Conservation (phyloP, 1,140 invertebrate genomes). For the Lerema accius region DNA sequence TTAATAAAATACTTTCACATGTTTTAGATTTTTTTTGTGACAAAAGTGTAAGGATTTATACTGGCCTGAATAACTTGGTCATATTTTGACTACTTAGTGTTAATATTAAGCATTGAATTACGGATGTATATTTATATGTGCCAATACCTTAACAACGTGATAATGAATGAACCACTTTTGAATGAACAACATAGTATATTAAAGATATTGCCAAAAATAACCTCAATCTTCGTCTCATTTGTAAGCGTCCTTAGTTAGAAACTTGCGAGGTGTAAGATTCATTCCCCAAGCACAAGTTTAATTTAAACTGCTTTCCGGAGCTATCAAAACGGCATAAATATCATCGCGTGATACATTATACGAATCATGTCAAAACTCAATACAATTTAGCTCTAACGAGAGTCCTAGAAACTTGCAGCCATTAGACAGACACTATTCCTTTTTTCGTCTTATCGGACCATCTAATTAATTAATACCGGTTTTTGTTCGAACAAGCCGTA, state of each 20-base stretch:
- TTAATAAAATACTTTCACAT: too few relatives aligned
- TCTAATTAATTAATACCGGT: conserved; percentile 79
- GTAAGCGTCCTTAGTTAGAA: not conserved
- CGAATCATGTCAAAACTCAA: conserved; percentile 56
- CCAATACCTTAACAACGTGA: too few relatives aligned
- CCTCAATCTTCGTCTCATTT: too few relatives aligned
- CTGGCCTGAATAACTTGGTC: too few relatives aligned
- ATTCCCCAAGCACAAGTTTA: not conserved
- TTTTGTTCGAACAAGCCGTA: conserved; percentile 65
- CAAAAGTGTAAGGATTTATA: too few relatives aligned
- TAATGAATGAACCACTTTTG: too few relatives aligned
- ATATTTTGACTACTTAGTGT: too few relatives aligned
- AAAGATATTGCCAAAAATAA: too few relatives aligned
- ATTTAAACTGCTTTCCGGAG: conserved; percentile 3
- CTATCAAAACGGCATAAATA: conserved; percentile 32
- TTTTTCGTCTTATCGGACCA: conserved; percentile 64
- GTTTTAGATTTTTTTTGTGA: too few relatives aligned
- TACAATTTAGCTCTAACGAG: conserved; percentile 50
- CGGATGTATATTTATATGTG: too few relatives aligned
- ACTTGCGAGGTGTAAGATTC: not conserved
- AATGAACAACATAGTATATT: too few relatives aligned
- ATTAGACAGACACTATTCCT: conserved; percentile 53
- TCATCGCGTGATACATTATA: conserved; percentile 38
- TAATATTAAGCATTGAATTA: too few relatives aligned
- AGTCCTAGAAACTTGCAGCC: conserved; percentile 43